Conservation (phyloP, 2,113 vertebrate species). For the Perognathus longimembris region DNA sequence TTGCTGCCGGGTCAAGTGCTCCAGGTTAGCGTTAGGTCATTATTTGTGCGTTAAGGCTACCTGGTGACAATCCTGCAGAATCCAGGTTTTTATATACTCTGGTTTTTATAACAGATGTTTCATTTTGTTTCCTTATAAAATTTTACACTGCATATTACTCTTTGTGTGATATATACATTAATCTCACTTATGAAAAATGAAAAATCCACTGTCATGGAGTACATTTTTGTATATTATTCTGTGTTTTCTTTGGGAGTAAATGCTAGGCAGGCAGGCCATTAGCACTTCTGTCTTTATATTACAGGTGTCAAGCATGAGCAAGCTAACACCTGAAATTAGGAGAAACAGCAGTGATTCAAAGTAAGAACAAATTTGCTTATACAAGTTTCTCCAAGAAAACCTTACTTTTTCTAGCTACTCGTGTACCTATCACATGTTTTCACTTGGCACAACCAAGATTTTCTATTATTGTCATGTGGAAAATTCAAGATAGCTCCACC, state of each 20-base stretch:
- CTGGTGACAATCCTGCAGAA: conserved; percentile 76
- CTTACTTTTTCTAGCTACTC: not conserved
- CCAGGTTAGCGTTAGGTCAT: conserved; percentile 67
- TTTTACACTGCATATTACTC: conserved; percentile 57
- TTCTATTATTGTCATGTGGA: not conserved
- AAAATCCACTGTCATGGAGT: not conserved
- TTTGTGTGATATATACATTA: not conserved
- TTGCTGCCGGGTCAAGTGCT: conserved; percentile 63
- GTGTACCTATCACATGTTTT: not conserved
- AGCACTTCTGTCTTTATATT: not conserved
- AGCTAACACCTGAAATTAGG: not conserved
- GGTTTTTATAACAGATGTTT: conserved; percentile 76
- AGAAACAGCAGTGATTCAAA: not conserved
- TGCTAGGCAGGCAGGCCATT: accelerated
- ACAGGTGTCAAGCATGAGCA: not conserved
- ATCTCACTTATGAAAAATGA: conserved; percentile 32
- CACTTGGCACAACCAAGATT: not conserved
- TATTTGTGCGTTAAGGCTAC: conserved; percentile 78
- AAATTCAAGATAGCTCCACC: conserved; percentile 14
- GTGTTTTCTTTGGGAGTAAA: not conserved
- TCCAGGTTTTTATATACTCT: conserved; percentile 74
- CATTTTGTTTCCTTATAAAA: conserved; percentile 71
- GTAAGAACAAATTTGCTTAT: not conserved
- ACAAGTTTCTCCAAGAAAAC: not conserved
- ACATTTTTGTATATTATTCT: not conserved